Base-by-base conservation (phyloP, 2,888 invertebrate genomes). In the Microchrysa polita region DNA sequence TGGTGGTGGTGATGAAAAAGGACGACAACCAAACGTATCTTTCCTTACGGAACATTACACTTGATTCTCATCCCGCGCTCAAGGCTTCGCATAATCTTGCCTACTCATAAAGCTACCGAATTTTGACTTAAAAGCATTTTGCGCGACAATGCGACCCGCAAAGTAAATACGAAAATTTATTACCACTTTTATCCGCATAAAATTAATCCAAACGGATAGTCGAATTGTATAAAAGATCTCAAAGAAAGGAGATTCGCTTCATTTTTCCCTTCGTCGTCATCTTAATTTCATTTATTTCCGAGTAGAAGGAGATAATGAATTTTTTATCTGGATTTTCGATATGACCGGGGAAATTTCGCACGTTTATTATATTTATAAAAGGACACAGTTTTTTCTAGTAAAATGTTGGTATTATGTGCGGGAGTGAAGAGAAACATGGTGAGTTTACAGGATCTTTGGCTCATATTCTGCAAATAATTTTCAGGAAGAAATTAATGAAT, bases 151-250 rank as follows among this genome's bases (percentile, higher is more conserved):
- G 16, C 20, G n/a, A n/a, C n/a, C n/a, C n/a, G n/a, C 18, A 10
- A 20, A 22, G 16, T 63, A 63, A 27, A 9, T 27, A 48, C 14
- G 65, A 22, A 48, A 48, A 65, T 65, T 65, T 65, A 65, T 48
- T 44, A 22, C 5, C 22, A 10, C 5, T 48, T 48, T 48, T n/a
- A 65, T 65, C 65, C 65, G 14, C 20, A n/a, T n/a, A n/a, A 48
- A 20, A 65, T 22, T 65, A 48, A 65, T 44, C 48, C 44, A 48
- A 65, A 5, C 20, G 52, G 44, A 48, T 48, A 23, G n/a, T 65
- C 48, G 9, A 12, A 65, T 65, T 65, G 40, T 61, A 16, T 18
- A 34, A 59, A 59, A 59, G 23, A n/a, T n/a, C n/a, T 5, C 27
- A 48, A 48, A 48, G 4, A 7, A n/a, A n/a, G 5, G 12, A 12